A percentile compares a stretch with the other conserved stretches of the same genome.
Conservation (phyloP, 2,113 vertebrate species). For the Ariopsis seemanni region DNA sequence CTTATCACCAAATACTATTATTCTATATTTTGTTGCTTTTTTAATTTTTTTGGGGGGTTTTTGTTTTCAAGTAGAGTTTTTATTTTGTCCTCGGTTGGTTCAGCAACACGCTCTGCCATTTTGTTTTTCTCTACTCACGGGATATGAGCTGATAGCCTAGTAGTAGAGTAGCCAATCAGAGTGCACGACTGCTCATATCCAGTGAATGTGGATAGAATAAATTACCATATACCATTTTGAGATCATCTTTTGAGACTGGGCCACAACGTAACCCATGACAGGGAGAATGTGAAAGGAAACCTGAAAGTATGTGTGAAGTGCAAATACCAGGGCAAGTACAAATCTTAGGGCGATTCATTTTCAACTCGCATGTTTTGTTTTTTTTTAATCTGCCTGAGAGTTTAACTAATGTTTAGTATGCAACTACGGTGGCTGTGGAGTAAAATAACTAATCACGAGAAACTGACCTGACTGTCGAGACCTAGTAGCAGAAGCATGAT, state of each 20-base stretch:
- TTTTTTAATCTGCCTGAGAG: not conserved
- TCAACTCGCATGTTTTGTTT: not conserved
- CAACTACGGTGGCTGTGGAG: not conserved
- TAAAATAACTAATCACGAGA: not conserved
- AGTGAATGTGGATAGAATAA: no score
- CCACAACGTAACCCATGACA: not conserved
- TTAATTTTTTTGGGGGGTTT: no score
- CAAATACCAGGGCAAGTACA: not conserved
- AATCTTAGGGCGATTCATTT: not conserved
- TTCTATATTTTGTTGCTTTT: no score
- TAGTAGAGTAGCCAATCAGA: no score
- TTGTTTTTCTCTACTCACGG: no score
- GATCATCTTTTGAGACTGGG: no score
- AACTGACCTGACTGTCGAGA: constrained; percentile 97
- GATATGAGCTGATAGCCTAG: no score
- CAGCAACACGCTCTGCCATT: no score
- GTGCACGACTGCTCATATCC: no score
- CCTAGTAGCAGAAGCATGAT: constrained; percentile 99
- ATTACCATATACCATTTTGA: no score
- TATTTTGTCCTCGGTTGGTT: not conserved
- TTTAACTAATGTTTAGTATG: not conserved
- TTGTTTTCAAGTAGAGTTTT: not conserved
- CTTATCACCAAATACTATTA: no score
- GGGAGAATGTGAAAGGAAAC: not conserved
- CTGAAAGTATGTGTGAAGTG: not conserved